These are phyloP conservation scores for Symphodus melops DNA, from an alignment of 2,113 vertebrate genomes.

Conservation along the genomic window DNA sequence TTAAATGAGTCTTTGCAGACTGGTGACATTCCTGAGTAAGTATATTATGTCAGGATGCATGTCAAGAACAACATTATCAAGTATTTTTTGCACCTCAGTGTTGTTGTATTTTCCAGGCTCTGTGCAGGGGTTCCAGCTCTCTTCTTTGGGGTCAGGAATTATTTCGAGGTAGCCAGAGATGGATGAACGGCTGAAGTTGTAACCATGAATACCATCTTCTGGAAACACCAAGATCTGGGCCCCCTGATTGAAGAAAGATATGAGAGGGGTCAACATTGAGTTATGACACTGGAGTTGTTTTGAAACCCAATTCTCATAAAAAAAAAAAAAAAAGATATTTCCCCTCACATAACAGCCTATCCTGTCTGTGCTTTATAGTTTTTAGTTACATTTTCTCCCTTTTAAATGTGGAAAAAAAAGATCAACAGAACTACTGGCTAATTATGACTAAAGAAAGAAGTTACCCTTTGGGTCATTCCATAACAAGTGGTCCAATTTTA, in stretches of 20 bases:
- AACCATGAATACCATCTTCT: slow-evolving; percentile 95
- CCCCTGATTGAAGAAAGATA: slow-evolving; percentile 77
- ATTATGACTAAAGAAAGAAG: too few species aligned
- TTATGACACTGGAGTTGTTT: background rate
- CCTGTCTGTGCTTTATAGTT: too few species aligned
- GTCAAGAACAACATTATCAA: background rate
- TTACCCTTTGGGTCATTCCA: too few species aligned
- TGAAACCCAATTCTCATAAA: too few species aligned
- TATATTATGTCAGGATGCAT: background rate
- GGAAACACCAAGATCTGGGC: slow-evolving; percentile 96
- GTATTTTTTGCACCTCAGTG: slow-evolving; percentile 86
- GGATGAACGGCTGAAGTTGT: slow-evolving; percentile 91
- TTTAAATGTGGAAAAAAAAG: too few species aligned
- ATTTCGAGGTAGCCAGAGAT: slow-evolving; percentile 91
- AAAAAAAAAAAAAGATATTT: too few species aligned
- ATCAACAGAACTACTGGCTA: too few species aligned
- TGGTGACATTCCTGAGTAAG: too few species aligned
- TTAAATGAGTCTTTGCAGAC: background rate
- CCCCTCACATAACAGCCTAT: too few species aligned
- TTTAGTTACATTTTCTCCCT: too few species aligned
- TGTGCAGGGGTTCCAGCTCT: slow-evolving; percentile 94
- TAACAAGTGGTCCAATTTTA: too few species aligned
- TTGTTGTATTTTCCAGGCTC: slow-evolving; percentile 84
- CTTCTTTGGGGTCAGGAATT: slow-evolving; percentile 79
- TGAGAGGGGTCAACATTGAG: background rate